Percentiles rank a stretch among this genome's conserved stretches.
These are phyloP conservation scores for Harpagus bidentatus DNA, from an alignment of 2,113 vertebrate species.

Conservation along the genomic window DNA sequence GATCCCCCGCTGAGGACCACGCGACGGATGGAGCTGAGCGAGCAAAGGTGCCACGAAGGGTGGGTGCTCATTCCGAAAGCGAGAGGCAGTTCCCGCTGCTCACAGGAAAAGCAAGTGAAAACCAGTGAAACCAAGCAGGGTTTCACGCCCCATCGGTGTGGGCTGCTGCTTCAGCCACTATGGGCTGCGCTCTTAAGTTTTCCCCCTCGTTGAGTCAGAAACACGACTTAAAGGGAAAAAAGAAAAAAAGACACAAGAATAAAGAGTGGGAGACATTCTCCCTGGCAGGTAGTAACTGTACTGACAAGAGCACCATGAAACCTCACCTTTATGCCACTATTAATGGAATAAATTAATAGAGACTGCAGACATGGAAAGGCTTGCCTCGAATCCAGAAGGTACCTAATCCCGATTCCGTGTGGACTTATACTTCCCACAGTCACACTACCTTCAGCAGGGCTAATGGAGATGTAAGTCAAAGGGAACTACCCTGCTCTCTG, in stretches of 20 bases:
- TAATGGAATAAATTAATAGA: not conserved
- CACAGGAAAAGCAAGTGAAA: not conserved
- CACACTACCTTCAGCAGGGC: not conserved
- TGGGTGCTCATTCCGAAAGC: not conserved
- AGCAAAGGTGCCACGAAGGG: not conserved
- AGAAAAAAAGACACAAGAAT: not conserved
- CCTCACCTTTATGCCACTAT: not conserved
- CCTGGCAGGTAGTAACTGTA: not conserved
- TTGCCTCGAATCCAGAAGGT: not conserved
- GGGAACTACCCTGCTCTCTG: not conserved
- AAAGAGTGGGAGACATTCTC: not conserved
- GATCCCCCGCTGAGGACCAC: accelerated
- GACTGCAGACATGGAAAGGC: not conserved
- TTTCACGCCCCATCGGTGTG: not conserved
- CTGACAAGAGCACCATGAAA: not conserved
- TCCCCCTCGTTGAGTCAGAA: not conserved
- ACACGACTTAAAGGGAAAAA: not conserved
- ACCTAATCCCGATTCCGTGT: not conserved
- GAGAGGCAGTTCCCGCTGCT: not conserved
- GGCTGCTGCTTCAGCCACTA: accelerated
- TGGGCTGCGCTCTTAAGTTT: accelerated
- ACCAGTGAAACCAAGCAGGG: not conserved
- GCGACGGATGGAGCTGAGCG: accelerated
- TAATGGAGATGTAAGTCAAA: not conserved
- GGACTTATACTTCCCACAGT: not conserved